Conservation (phyloP, 2,797 vertebrate genomes). For the Karalla daura region DNA sequence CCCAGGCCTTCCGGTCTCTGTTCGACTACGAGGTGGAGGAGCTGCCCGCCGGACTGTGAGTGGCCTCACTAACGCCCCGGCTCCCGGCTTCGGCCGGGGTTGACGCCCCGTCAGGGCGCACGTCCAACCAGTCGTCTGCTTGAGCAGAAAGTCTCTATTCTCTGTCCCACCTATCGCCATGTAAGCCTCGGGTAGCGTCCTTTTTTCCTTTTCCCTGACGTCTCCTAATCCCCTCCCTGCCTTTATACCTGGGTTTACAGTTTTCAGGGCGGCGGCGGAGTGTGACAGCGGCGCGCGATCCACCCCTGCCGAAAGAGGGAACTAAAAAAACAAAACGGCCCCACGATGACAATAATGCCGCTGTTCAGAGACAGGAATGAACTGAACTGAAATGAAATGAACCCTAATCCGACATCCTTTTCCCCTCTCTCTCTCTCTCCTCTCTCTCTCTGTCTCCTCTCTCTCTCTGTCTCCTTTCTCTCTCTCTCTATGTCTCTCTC, state of each 20-base stretch:
- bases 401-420: too few species aligned
- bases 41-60: constrained; percentile 97
- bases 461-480: too few species aligned
- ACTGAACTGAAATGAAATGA: too few species aligned
- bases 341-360: too few species aligned
- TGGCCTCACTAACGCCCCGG: constrained; percentile 33
- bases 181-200: constrained; percentile 9
- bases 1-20: constrained; percentile 83
- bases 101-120: neutral
- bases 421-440: too few species aligned
- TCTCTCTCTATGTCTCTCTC: too few species aligned
- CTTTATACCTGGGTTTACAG: constrained; percentile 1
- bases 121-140: neutral
- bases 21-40: constrained; percentile 88
- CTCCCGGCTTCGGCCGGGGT: neutral
- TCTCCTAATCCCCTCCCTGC: constrained; percentile 10
- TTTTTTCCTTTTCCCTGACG: constrained; percentile 13
- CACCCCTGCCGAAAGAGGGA: neutral
- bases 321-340: neutral
- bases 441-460: too few species aligned
- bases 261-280: constrained; percentile 19
- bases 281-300: constrained; percentile 6
- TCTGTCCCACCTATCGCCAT: constrained; percentile 5
- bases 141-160: constrained; percentile 9
- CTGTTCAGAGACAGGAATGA: too few species aligned